A percentile compares a stretch with the other conserved stretches of the same genome.
phyloP scores from a whole-genome alignment of 2,888 invertebrate species.

The Iphiclides podalirius region DNA sequence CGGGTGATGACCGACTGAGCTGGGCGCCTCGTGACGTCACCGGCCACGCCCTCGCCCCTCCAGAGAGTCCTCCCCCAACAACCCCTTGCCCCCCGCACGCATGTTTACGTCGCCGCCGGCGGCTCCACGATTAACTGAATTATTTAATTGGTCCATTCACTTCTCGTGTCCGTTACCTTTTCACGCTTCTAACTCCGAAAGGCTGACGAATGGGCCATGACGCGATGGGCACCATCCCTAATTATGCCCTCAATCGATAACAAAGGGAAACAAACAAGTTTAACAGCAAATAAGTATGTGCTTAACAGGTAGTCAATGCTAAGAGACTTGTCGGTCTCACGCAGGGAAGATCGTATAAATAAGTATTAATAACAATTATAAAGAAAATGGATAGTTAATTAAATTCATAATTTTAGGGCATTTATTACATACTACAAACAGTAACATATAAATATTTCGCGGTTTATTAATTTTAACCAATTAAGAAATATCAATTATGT shows the following conservation, averaged over 20 bases:
- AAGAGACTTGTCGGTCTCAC: slow-evolving; percentile 1
- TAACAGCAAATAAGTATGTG: slow-evolving; percentile 5
- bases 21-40: slow-evolving; percentile 63
- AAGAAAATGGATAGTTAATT: too few species aligned
- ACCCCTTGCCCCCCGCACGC: slow-evolving; percentile 60
- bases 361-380: too few species aligned
- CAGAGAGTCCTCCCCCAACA: slow-evolving; percentile 43
- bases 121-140: slow-evolving; percentile 76
- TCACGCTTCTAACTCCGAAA: slow-evolving; percentile 64
- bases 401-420: too few species aligned
- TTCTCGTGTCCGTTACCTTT: slow-evolving; percentile 70
- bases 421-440: too few species aligned
- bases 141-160: slow-evolving; percentile 80
- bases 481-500: too few species aligned
- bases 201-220: slow-evolving; percentile 63
- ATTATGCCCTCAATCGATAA: slow-evolving; percentile 53
- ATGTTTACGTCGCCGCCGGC: slow-evolving; percentile 77
- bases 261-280: slow-evolving; percentile 18
- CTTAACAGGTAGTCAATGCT: slow-evolving; percentile 5
- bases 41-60: slow-evolving; percentile 71
- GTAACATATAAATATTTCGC: too few species aligned
- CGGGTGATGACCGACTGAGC: slow-evolving; percentile 75
- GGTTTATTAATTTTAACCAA: too few species aligned
- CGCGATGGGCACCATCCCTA: slow-evolving; percentile 55
- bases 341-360: neutral